These are phyloP conservation scores for Synergus gifuensis DNA, from an alignment of 2,888 invertebrate genomes.

Conservation along the genomic window DNA sequence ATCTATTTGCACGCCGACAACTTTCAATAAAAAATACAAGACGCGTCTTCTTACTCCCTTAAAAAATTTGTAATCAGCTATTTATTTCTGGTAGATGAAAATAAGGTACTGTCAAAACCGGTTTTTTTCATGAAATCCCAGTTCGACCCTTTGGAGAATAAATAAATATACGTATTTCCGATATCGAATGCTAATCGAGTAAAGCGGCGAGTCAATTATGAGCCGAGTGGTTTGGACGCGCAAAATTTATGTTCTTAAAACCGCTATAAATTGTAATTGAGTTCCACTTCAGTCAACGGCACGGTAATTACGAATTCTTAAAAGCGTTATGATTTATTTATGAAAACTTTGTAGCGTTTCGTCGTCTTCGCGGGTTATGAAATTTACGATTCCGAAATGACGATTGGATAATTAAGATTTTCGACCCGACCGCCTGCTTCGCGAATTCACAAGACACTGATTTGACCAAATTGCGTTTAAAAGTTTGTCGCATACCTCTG, in stretches of 20 bases:
- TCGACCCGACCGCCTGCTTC: slow-evolving; percentile 44
- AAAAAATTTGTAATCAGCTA: too few species aligned
- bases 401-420: slow-evolving; percentile 55
- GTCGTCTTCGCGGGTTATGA: slow-evolving; percentile 48
- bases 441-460: slow-evolving; percentile 3
- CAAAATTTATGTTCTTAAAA: slow-evolving; percentile 10
- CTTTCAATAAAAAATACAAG: slow-evolving; percentile 1
- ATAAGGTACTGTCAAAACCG: too few species aligned
- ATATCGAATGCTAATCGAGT: background rate
- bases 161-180: background rate
- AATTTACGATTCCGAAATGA: slow-evolving; percentile 51
- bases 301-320: slow-evolving; percentile 48
- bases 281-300: slow-evolving; percentile 42
- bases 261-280: slow-evolving; percentile 10
- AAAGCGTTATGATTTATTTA: slow-evolving; percentile 53
- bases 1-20: background rate
- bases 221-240: background rate
- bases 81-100: too few species aligned
- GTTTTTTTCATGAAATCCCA: too few species aligned
- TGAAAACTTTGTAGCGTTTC: slow-evolving; percentile 58
- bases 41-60: background rate
- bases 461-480: slow-evolving; percentile 1
- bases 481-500: slow-evolving; percentile 5
- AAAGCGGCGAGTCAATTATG: background rate
- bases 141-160: background rate